Base-by-base conservation (phyloP, 1,140 invertebrate genomes). In the Diabrotica undecimpunctata region DNA sequence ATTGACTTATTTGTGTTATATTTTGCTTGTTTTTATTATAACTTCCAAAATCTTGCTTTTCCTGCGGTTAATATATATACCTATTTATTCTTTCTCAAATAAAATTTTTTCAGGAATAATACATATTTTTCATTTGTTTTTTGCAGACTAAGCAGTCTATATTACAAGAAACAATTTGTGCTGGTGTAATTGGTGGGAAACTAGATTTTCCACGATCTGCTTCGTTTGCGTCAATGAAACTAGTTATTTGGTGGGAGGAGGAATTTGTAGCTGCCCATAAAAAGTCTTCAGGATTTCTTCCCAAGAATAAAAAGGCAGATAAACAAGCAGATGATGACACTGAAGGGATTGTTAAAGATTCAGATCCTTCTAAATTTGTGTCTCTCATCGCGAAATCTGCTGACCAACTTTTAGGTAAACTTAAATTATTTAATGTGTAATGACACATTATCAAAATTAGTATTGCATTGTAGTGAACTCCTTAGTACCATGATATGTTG, bases 121-220 rank as follows among this genome's bases (percentile, higher is more conserved):
- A 25, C 25, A 25, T 25, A 25, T 25, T 25, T 25, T 25, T 25
- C 25, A 46, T 10, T 46, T 6, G 3, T n/a, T 46, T 52, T 25
- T 74, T 75, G 56, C 70, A 90, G 87, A 83, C 84, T 67, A 87
- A 90, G 76, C 90, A 91, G 75, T 85, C 86, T 7, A 88, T 92
- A 2, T 73, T 92, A 5, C 89, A 90, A 67, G 89, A 92, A 73
- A 85, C 85, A 9, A 79, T 92, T 52, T 92, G 90, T 72, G 79
- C 82, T 2, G 85, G 87, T 52, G 84, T 91, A 35, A 88, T 90
- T 35, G 90, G 90, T 25, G 90, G 90, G 0, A 83, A 85, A 66
- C 75, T 92, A 39, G 90, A 92, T 80, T 92, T 92, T 79, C 90
- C 90, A 0, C 83, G 88, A 53, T 89, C 87, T 74, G 89, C 89